Evolutionary conservation across 2,113 vertebrate species (phyloP).

Genomic region (Bothrops jararaca): DNA sequence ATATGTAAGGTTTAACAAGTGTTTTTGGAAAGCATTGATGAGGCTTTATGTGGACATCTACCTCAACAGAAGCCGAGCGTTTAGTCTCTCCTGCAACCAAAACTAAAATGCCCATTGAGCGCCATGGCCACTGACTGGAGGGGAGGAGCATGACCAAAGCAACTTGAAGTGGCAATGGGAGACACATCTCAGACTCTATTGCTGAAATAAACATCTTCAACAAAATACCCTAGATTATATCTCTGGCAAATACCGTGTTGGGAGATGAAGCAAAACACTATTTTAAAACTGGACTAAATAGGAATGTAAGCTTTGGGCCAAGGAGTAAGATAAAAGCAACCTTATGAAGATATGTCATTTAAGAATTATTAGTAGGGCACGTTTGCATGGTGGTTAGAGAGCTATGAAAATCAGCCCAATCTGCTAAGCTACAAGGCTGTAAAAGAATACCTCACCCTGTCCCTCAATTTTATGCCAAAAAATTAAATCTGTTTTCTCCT

Average conservation of each 20-base stretch:
- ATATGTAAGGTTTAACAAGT: background rate
- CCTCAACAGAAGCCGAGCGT: background rate
- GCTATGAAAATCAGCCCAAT: background rate
- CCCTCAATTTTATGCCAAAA: background rate
- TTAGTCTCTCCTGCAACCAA: background rate
- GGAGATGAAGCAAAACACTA: background rate
- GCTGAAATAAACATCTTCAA: background rate
- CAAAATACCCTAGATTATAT: background rate
- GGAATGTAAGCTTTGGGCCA: background rate
- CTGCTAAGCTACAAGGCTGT: background rate
- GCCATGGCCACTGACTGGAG: background rate
- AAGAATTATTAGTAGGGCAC: background rate
- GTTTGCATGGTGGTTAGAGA: background rate
- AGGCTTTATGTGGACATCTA: background rate
- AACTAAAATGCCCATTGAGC: background rate
- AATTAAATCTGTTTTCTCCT: background rate
- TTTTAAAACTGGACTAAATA: background rate
- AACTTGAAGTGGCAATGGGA: background rate
- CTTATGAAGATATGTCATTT: background rate
- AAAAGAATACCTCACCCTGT: background rate
- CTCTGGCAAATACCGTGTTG: background rate
- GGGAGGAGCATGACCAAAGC: background rate
- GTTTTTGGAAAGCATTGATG: background rate
- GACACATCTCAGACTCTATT: background rate
- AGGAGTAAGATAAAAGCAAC: background rate